Conservation (phyloP, 1,140 invertebrate genomes). For the Bicyclus anynana region DNA sequence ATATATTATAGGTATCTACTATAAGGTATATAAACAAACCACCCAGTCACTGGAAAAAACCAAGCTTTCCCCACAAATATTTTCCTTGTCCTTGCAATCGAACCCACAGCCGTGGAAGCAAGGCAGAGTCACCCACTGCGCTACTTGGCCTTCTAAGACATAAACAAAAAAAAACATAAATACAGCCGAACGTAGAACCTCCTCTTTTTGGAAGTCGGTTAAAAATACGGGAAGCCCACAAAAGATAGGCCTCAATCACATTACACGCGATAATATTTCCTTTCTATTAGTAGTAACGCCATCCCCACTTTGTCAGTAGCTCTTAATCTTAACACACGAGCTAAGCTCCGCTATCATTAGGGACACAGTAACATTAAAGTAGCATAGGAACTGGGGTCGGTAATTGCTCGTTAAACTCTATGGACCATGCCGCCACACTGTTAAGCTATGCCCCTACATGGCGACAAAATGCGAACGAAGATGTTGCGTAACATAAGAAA, state of each 20-base stretch:
- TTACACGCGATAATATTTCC: neutral
- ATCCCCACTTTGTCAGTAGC: slow-evolving; percentile 11
- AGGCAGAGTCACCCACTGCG: too few species aligned
- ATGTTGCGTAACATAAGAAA: too few species aligned
- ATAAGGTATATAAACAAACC: too few species aligned
- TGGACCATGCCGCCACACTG: slow-evolving; percentile 36
- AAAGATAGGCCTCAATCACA: neutral
- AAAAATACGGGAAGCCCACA: neutral
- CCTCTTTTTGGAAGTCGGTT: too few species aligned
- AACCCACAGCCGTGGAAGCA: too few species aligned
- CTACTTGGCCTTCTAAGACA: too few species aligned
- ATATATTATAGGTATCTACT: too few species aligned
- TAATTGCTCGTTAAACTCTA: slow-evolving; percentile 69
- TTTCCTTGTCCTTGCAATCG: too few species aligned
- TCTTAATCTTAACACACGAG: slow-evolving; percentile 27
- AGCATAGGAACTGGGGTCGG: slow-evolving; percentile 48
- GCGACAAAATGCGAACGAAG: neutral
- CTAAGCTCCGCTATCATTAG: slow-evolving; percentile 35
- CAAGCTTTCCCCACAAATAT: too few species aligned
- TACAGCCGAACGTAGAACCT: too few species aligned
- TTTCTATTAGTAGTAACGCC: slow-evolving; percentile 1
- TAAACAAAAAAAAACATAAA: too few species aligned
- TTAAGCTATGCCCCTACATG: slow-evolving; percentile 9
- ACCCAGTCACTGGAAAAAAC: too few species aligned
- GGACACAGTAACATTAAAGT: slow-evolving; percentile 45